Evolutionary conservation across 2,888 invertebrate species (phyloP).

Genomic region (Automeris io): DNA sequence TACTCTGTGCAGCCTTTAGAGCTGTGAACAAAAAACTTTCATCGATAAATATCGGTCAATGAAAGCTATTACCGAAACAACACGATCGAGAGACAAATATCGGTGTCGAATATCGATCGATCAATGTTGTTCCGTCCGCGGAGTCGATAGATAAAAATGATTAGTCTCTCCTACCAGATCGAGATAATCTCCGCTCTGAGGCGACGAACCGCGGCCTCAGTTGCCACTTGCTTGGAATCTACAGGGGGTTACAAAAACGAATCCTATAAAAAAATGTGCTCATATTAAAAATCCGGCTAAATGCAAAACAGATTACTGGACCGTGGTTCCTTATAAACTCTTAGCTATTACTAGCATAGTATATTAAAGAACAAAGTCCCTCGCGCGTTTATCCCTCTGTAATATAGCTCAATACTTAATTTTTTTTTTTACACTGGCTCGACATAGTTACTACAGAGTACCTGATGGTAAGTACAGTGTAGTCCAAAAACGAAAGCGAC

Average conservation of each 20-base stretch:
- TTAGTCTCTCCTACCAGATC: constrained; percentile 47
- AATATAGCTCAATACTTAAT: too few species aligned
- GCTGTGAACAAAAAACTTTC: constrained; percentile 1
- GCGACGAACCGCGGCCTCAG: constrained; percentile 16
- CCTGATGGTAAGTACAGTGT: too few species aligned
- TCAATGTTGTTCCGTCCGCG: constrained; percentile 39
- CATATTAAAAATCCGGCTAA: too few species aligned
- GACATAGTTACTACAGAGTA: too few species aligned
- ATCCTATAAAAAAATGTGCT: background rate
- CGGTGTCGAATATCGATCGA: constrained; percentile 28
- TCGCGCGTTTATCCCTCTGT: too few species aligned
- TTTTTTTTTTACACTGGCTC: too few species aligned
- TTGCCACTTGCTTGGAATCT: constrained; percentile 33
- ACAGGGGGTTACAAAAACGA: constrained; percentile 31
- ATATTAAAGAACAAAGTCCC: too few species aligned
- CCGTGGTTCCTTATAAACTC: too few species aligned
- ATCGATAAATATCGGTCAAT: background rate
- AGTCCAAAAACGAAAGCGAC: too few species aligned
- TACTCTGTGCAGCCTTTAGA: background rate
- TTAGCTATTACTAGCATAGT: too few species aligned
- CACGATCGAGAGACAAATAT: constrained; percentile 19
- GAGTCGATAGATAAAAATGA: constrained; percentile 45
- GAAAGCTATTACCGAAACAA: constrained; percentile 19
- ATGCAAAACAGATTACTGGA: too few species aligned
- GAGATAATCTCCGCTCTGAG: constrained; percentile 48